These are phyloP conservation scores for Xenentodon cancila DNA, from an alignment of 2,797 vertebrate genomes.

Conservation along the genomic window DNA sequence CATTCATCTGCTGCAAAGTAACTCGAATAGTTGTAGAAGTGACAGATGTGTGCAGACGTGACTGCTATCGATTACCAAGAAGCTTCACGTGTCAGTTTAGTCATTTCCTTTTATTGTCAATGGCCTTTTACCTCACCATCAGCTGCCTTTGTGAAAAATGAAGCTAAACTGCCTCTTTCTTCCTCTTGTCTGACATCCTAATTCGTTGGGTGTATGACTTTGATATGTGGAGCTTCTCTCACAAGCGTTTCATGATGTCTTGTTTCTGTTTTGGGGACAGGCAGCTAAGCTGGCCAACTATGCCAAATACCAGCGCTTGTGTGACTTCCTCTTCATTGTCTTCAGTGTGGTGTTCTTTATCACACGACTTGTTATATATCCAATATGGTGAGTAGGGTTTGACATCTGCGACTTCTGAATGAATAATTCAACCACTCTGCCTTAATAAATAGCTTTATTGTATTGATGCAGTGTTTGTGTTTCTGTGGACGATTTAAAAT, in stretches of 20 bases:
- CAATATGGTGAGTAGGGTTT: conserved; percentile 71
- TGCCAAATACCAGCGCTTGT: conserved; percentile 92
- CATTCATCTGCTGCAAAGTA: too few species aligned
- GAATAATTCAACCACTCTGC: not conserved
- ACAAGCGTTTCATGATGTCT: not conserved
- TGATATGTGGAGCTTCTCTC: not conserved
- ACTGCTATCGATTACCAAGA: too few species aligned
- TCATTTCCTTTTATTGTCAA: not conserved
- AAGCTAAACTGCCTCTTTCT: conserved; percentile 13
- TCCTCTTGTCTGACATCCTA: conserved; percentile 16
- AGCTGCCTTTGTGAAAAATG: conserved; percentile 8
- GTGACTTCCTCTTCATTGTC: conserved; percentile 91
- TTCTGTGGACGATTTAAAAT: too few species aligned
- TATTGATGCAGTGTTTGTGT: too few species aligned
- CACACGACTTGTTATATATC: conserved; percentile 90
- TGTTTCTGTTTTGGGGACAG: conserved; percentile 69
- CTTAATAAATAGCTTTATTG: not conserved
- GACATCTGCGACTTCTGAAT: not conserved
- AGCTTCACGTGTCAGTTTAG: too few species aligned
- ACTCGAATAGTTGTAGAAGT: too few species aligned
- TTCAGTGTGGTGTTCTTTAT: conserved; percentile 91
- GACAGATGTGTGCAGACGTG: too few species aligned
- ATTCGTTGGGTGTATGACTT: not conserved
- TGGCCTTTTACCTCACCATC: not conserved
- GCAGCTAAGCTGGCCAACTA: conserved; percentile 97